Evolutionary conservation across 2,888 invertebrate genomes (phyloP), one percentile per base, ranked within the genome.

Genomic region (Dione juno): DNA sequence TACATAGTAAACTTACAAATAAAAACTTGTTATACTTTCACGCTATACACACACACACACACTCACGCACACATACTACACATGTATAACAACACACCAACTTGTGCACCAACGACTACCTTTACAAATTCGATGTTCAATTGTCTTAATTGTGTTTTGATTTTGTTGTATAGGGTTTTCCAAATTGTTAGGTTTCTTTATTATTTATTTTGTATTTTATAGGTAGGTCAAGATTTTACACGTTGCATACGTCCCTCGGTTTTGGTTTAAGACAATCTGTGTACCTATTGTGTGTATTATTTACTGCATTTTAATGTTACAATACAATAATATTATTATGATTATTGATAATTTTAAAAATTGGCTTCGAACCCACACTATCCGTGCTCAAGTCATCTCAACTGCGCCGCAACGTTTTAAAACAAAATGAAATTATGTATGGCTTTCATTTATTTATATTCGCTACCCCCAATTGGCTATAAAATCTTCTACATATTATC

Each of bases 61-160:
- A n/a, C n/a, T n/a, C n/a, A n/a, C n/a, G n/a, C 54, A 54, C 16
- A 54, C 48, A 50, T 35, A 19, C n/a, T 10, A 40, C 16, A 50
- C 8, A 63, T 35, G 45, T 63, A 63, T 63, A 63, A 48, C 63
- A 63, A 63, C 37, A 64, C n/a, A n/a, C n/a, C n/a, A n/a, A n/a
- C n/a, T n/a, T n/a, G n/a, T 40, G 19, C 50, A 64, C 64, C 37
- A 64, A 64, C 19, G 50, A 37, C 41, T 21, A 21, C 43, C 6
- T 28, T n/a, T n/a, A 21, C 43, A 21, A n/a, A 21, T 43, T 57
- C 37, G 16, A 11, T 57, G 16, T 37, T 3, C 11, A 19, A n/a
- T 35, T 54, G 53, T 54, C 35, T 54, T 14, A 35, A 13, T 28
- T 28, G 5, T 37, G 40, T 57, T 57, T 35, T 57, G 54, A 21